A percentile compares a stretch with the other conserved stretches of the same genome.
Evolutionary conservation across 2,113 vertebrate genomes (phyloP).

Genomic region (human (Homo sapiens)): DNA sequence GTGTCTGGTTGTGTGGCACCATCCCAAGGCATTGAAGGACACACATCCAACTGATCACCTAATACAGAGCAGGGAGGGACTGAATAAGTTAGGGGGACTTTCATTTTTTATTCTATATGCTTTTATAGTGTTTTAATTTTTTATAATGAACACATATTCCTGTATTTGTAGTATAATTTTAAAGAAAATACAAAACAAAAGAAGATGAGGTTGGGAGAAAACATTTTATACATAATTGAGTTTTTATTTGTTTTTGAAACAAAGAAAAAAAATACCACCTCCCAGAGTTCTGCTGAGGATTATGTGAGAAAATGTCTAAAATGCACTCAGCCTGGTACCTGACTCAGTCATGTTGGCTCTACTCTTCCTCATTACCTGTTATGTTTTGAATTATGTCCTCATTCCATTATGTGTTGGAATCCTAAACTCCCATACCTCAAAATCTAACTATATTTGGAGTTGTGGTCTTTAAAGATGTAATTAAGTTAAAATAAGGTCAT

Average conservation of each 20-base stretch:
- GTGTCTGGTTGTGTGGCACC: background rate
- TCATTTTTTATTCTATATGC: background rate
- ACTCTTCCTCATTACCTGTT: background rate
- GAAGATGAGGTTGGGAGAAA: background rate
- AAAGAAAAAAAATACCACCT: background rate
- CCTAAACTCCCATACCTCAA: background rate
- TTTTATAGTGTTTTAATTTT: background rate
- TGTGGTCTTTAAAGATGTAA: background rate
- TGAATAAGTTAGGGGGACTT: background rate
- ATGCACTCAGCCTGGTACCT: background rate
- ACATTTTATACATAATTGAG: background rate
- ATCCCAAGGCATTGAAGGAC: background rate
- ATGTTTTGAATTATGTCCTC: background rate
- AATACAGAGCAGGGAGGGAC: background rate
- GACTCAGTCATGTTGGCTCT: background rate
- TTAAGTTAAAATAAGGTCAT: background rate
- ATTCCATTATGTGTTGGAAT: background rate
- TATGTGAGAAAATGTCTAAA: background rate
- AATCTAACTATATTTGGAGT: background rate
- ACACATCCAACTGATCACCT: background rate
- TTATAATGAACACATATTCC: background rate
- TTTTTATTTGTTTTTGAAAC: conserved; percentile 9
- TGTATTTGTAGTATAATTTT: background rate
- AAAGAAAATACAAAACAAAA: background rate
- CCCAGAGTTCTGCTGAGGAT: background rate